Percentiles rank a stretch among this genome's conserved stretches.
These are phyloP conservation scores for Brachionus sp. DNA, from an alignment of 1,140 invertebrate genomes.

Conservation along the genomic window DNA sequence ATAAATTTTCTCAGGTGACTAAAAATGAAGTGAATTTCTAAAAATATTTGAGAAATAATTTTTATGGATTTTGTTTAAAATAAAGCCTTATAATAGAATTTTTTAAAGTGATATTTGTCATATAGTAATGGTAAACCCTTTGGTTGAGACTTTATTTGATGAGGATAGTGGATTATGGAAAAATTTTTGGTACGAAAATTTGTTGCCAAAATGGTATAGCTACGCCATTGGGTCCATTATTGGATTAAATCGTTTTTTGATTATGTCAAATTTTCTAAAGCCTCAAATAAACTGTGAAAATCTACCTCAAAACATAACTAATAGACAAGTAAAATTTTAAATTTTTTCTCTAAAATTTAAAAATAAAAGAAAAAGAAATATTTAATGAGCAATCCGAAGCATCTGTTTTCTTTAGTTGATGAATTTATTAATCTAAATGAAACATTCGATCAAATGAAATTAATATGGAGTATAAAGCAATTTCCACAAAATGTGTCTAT, in stretches of 20 bases:
- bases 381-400: constrained; percentile 56
- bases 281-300: constrained; percentile 50
- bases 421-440: constrained; percentile 58
- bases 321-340: neutral
- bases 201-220: constrained; percentile 56
- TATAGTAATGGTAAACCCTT: constrained; percentile 55
- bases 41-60: neutral
- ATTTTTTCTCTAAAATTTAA: neutral
- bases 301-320: neutral
- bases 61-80: neutral
- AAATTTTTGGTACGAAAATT: constrained; percentile 55
- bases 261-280: constrained; percentile 52
- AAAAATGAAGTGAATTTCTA: neutral
- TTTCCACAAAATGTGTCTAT: constrained; percentile 54
- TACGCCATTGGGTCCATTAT: constrained; percentile 56
- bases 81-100: neutral
- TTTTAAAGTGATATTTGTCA: constrained; percentile 47
- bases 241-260: constrained; percentile 53
- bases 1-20: no score
- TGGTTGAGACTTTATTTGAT: constrained; percentile 54
- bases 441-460: constrained; percentile 57
- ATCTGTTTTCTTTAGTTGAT: constrained; percentile 57
- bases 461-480: constrained; percentile 51
- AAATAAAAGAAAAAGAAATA: constrained; percentile 53
- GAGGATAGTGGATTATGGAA: constrained; percentile 52